These are phyloP conservation scores for Caenorhabditis doughertyi DNA, from an alignment of 2,888 invertebrate species.

Conservation along the genomic window DNA sequence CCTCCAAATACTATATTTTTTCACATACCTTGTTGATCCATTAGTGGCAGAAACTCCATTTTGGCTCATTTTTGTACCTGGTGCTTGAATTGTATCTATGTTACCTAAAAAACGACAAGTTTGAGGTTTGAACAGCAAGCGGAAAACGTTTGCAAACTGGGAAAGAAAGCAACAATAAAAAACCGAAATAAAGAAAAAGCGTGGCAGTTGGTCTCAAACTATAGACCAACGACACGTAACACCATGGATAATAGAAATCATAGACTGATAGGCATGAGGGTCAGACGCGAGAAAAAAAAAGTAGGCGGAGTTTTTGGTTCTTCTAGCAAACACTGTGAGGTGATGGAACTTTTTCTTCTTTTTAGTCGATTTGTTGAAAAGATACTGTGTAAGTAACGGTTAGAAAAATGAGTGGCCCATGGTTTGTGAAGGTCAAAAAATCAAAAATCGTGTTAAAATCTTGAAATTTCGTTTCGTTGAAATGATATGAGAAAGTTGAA, in stretches of 20 bases:
- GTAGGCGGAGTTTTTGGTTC: conserved; percentile 16
- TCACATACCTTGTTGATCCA: conserved; percentile 25
- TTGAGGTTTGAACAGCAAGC: background rate
- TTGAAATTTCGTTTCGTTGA: conserved; percentile 39
- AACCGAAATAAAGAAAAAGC: background rate
- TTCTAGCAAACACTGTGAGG: conserved; percentile 40
- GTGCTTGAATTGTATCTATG: background rate
- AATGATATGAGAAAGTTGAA: background rate
- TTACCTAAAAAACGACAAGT: conserved; percentile 1
- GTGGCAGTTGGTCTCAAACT: conserved; percentile 12
- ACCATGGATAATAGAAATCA: conserved; percentile 29
- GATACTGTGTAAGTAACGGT: background rate
- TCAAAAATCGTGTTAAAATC: conserved; percentile 26
- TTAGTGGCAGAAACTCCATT: conserved; percentile 28
- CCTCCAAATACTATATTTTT: background rate
- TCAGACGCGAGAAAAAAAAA: conserved; percentile 11
- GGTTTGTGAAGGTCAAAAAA: conserved; percentile 45
- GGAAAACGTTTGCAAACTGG: background rate
- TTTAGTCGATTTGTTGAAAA: conserved; percentile 2
- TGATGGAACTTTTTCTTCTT: conserved; percentile 21
- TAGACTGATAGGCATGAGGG: conserved; percentile 32
- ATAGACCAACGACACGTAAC: background rate
- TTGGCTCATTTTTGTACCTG: conserved; percentile 36
- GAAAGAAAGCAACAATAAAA: background rate
- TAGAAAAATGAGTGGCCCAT: background rate